Percentiles rank a stretch among this genome's conserved stretches.
Conservation (phyloP, 2,888 invertebrate genomes). For the Synergus japonicus region DNA sequence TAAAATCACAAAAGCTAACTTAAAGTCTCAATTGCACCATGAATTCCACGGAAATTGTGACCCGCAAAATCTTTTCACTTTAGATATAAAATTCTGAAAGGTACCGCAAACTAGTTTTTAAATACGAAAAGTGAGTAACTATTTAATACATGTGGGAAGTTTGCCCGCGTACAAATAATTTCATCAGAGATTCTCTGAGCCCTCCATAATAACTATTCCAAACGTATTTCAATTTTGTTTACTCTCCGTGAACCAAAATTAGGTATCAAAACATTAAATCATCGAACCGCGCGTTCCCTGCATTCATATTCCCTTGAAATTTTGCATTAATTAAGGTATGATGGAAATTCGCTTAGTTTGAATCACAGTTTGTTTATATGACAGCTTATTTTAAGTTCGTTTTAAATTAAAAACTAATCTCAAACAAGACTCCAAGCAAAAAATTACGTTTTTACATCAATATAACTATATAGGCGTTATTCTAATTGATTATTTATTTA, state of each 20-base stretch:
- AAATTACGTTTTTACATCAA: no score
- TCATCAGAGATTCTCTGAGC: not conserved
- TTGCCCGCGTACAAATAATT: not conserved
- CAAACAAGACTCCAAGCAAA: no score
- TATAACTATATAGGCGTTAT: no score
- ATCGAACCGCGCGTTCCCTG: not conserved
- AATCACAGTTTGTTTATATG: no score
- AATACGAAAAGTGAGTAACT: not conserved
- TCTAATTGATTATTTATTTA: no score
- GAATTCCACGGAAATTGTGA: not conserved
- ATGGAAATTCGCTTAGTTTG: not conserved
- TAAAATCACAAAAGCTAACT: conserved; percentile 36
- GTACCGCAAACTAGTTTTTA: not conserved
- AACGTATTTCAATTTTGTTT: conserved; percentile 23
- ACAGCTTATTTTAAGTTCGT: no score
- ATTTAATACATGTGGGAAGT: not conserved
- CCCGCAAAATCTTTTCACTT: not conserved
- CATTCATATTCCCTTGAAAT: not conserved
- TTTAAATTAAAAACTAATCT: no score
- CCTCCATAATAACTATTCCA: not conserved
- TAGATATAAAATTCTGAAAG: not conserved
- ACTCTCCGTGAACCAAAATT: not conserved
- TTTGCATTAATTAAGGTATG: conserved; percentile 6
- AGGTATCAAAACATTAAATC: conserved; percentile 18
- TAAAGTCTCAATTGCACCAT: conserved; percentile 25